Conservation (phyloP, 64 coral and sea anemone genomes). For the Trachythela sp. region DNA sequence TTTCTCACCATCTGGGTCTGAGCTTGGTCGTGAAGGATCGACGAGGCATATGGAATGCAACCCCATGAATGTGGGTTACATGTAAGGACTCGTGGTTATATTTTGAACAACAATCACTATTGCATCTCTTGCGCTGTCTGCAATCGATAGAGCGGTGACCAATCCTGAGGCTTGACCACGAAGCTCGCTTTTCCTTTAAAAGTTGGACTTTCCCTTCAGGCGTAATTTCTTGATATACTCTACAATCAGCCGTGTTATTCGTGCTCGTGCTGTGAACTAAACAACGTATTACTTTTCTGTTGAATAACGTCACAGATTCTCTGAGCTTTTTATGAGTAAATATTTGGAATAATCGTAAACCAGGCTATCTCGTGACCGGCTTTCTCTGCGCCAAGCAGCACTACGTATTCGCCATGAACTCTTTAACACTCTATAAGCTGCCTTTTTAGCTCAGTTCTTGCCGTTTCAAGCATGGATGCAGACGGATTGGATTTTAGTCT, state of each 20-base stretch:
- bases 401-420: not conserved
- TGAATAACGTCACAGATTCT: not conserved
- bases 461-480: not conserved
- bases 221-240: not conserved
- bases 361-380: not conserved
- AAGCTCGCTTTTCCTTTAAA: not conserved
- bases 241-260: too few species aligned
- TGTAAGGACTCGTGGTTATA: not conserved
- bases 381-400: not conserved
- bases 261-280: too few species aligned
- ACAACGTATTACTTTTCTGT: too few species aligned
- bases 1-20: not conserved
- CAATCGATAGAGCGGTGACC: constrained; percentile 7
- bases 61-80: too few species aligned
- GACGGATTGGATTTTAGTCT: not conserved
- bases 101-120: not conserved
- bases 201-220: not conserved
- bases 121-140: not conserved
- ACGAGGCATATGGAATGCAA: not conserved
- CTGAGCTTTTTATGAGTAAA: not conserved
- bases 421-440: not conserved
- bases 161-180: not conserved
- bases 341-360: not conserved
- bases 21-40: not conserved
- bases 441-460: not conserved